Base-by-base conservation (phyloP, 2,797 vertebrate species). In the Dermochelys coriacea region DNA sequence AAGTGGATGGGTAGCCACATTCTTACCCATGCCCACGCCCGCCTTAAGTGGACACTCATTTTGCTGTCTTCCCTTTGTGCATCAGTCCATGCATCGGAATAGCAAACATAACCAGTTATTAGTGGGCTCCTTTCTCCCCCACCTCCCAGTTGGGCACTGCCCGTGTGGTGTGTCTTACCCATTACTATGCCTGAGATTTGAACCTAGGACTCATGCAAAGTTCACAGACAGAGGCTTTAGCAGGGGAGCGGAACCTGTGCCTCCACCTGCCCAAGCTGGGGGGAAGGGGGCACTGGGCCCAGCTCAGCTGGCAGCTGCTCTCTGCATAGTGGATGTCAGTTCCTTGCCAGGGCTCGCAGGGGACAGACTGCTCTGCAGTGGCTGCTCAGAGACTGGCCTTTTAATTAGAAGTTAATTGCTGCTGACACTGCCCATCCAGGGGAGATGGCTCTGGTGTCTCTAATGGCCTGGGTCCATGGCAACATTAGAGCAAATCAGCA, bases 351-450 rank as follows among this genome's bases (percentile, higher is more conserved):
- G 12, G 2, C 2, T 50, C 54, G 51, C 0, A 0, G 45, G 59
- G 82, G 84, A 93, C 9, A 75, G 50, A 25, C 34, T 6, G 3
- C 79, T 74, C 92, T 64, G 83, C 50, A 37, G 25, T 2, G 47
- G 16, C 78, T 91, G 93, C 54, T 87, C 4, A 0, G 47, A 27
- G 18, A 45, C 31, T 0, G 0, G 85, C 29, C 49, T 95, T 71
- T 88, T 96, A 94, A 89, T 29, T 90, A 90, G 80, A 57, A 82
- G 12, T 74, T 93, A 94, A 94, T 88, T 90, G 68, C 74, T 84
- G 79, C 15, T 2, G 75, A 93, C 64, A 61, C 25, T 78, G 51
- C 59, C 49, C 1, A 9, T 64, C 52, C 2, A 1, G 29, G 11
- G 23, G 41, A 82, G 27, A 74, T 64, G 34, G 83, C 77, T 94